Base-by-base conservation (phyloP, 2,888 invertebrate species). In the Ophion slaviceki region DNA sequence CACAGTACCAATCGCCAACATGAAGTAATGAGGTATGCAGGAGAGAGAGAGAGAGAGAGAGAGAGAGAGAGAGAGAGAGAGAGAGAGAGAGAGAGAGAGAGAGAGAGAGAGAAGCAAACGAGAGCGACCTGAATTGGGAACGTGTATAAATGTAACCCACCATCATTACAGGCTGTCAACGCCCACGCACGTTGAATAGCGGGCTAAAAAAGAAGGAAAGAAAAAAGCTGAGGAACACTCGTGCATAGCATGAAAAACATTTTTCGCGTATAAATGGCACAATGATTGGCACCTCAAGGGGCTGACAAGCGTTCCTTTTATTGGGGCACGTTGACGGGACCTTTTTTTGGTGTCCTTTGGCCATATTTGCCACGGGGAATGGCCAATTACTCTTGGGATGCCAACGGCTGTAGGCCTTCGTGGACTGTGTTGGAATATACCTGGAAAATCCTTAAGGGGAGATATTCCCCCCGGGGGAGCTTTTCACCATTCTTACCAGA, bases 401-500 rank as follows among this genome's bases (percentile, higher is more conserved):
- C 72, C 80, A 80, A 74, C 66, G 28, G 72, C 80, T 80, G 74
- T 28, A 45, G 45, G 40, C 62, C 0, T 80, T 80, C 72, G 24
- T 71, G 11, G 66, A 2, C 59, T n/a, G 53, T 40, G 57, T 20
- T 28, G 40, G n/a, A 45, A 74, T 36, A 77, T 77, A 72, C 71
- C 76, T 72, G 82, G 28, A 79, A 81, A 86, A 85, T 87, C 85
- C 84, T 85, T 66, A 74, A 64, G 84, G 79, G 82, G 67, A 80
- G 17, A 80, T 59, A 80, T 85, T 87, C 88, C 87, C 87, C 11
- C 68, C 40, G 40, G 86, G 86, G 84, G 88, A 89, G 85, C 89
- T 87, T 88, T 87, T 85, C 84, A 74, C 89, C 88, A 91, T 92
- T 92, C 91, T 91, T 91, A 82, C 85, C 87, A 87, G 89, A 91